Evolutionary conservation across 1,140 invertebrate species (phyloP).

Genomic region (Xylocopa sonorina): DNA sequence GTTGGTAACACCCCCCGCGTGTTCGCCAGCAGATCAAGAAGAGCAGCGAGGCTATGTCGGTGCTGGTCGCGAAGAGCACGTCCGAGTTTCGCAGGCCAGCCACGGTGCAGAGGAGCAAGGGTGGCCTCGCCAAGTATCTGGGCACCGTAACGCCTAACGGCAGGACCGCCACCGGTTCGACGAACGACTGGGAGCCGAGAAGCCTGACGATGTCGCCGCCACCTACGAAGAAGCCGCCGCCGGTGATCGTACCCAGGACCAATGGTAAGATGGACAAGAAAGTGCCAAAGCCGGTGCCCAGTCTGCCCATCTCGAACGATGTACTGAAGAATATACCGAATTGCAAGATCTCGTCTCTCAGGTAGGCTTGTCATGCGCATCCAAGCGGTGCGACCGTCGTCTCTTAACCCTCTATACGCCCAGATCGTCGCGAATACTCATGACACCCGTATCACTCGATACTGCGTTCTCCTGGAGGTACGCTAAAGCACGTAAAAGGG

Average conservation of each 20-base stretch:
- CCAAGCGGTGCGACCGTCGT: not conserved
- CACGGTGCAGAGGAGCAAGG: constrained; percentile 77
- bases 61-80: constrained; percentile 76
- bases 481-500: too few relatives aligned
- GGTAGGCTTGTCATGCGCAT: constrained; percentile 35
- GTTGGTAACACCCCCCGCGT: too few relatives aligned
- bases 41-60: constrained; percentile 73
- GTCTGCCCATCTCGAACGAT: constrained; percentile 71
- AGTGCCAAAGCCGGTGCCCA: constrained; percentile 68
- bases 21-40: constrained; percentile 70
- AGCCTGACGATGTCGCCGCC: constrained; percentile 68
- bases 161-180: constrained; percentile 1
- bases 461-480: constrained; percentile 3
- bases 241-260: constrained; percentile 68
- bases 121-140: constrained; percentile 77
- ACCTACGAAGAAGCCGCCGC: constrained; percentile 63
- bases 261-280: constrained; percentile 75
- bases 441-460: not conserved
- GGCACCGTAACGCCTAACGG: constrained; percentile 62
- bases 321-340: constrained; percentile 69
- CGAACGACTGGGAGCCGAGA: constrained; percentile 72
- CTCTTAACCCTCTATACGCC: not conserved
- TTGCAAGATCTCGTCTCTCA: constrained; percentile 74
- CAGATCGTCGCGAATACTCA: constrained; percentile 1
- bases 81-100: constrained; percentile 78